These are phyloP conservation scores for Neodiprion fabricii DNA, from an alignment of 1,140 invertebrate genomes.

Conservation along the genomic window DNA sequence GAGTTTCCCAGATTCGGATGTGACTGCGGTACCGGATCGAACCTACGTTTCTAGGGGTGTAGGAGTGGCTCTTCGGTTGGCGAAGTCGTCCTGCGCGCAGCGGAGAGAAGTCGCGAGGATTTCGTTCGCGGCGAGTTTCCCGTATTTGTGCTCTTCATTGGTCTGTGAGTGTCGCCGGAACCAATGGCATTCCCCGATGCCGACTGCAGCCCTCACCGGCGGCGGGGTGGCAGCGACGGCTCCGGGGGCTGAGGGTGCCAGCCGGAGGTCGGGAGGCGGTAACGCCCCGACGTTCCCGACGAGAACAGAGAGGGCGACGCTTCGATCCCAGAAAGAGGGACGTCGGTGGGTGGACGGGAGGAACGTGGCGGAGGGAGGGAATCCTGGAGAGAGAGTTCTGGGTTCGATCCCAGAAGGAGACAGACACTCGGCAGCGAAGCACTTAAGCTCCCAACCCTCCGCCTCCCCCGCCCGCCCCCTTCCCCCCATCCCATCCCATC, in stretches of 20 bases:
- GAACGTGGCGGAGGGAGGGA: slow-evolving; percentile 15
- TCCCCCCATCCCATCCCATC: slow-evolving; percentile 38
- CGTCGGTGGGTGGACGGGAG: slow-evolving; percentile 15
- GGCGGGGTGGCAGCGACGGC: background rate
- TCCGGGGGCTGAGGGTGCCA: slow-evolving; percentile 8
- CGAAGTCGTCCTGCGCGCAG: slow-evolving; percentile 9
- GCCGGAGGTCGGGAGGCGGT: slow-evolving; percentile 15
- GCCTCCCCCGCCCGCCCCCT: slow-evolving; percentile 21
- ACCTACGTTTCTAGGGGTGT: slow-evolving; percentile 6
- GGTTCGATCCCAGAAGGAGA: slow-evolving; percentile 47
- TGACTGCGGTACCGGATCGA: slow-evolving; percentile 31
- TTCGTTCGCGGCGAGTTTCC: slow-evolving; percentile 30
- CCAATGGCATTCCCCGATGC: slow-evolving; percentile 57
- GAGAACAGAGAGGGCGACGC: slow-evolving; percentile 3
- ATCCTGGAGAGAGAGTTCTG: slow-evolving; percentile 31
- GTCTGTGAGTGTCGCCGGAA: slow-evolving; percentile 55
- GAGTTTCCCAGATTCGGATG: slow-evolving; percentile 50
- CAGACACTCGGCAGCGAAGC: slow-evolving; percentile 47
- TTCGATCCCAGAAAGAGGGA: slow-evolving; percentile 10
- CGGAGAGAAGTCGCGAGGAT: background rate
- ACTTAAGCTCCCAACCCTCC: slow-evolving; percentile 50
- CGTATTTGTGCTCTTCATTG: slow-evolving; percentile 60
- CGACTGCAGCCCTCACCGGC: slow-evolving; percentile 38
- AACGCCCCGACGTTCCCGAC: slow-evolving; percentile 3
- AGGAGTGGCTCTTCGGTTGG: slow-evolving; percentile 10